phyloP scores from a whole-genome alignment of 2,888 invertebrate genomes.

The Tetragonula carbonaria region DNA sequence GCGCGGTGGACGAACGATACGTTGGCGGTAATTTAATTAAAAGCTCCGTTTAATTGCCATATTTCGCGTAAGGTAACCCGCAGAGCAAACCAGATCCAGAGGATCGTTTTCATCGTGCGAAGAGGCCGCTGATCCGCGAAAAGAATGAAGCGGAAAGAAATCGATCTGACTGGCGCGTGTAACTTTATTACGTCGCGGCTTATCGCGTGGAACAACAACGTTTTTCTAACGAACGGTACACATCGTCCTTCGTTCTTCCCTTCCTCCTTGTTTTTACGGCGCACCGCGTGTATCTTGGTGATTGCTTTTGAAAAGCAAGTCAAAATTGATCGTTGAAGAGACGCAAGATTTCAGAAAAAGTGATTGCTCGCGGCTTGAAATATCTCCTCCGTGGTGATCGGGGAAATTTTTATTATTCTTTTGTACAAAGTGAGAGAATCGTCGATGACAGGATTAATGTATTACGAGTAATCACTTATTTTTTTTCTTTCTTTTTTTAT shows the following conservation, averaged over 20 bases:
- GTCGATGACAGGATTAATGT: no score
- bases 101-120: not conserved
- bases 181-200: slow-evolving; percentile 15
- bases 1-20: not conserved
- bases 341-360: no score
- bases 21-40: slow-evolving; percentile 35
- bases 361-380: no score
- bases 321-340: no score
- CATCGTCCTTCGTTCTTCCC: not conserved
- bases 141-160: not conserved
- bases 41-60: slow-evolving; percentile 34
- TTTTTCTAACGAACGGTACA: not conserved
- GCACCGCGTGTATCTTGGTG: no score
- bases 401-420: no score
- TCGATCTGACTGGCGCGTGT: slow-evolving; percentile 6
- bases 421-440: no score
- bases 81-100: not conserved
- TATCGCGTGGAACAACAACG: slow-evolving; percentile 6
- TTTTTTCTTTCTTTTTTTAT: no score
- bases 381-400: no score
- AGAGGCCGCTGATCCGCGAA: slow-evolving; percentile 11
- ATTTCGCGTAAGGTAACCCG: not conserved
- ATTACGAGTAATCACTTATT: no score
- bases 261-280: not conserved
- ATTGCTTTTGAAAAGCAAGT: no score